Evolutionary conservation across 1,140 invertebrate species (phyloP).

Genomic region (Apolygus lucorum): DNA sequence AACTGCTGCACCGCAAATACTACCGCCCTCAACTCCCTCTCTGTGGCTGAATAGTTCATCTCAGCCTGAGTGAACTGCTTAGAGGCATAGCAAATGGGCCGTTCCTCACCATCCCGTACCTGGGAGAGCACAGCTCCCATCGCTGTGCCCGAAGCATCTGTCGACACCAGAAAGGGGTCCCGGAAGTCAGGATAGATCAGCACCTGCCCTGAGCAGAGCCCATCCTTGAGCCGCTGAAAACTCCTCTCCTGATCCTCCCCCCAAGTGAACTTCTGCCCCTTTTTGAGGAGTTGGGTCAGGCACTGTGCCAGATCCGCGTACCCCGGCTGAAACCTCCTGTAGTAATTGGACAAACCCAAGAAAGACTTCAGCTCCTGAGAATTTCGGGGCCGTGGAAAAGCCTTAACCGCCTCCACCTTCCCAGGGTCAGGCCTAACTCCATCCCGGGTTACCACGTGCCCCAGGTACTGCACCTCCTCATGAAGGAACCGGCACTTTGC

Average conservation of each 20-base stretch:
- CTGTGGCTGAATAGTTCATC: too few relatives aligned
- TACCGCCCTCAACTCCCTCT: slow-evolving; percentile 46
- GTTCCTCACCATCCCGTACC: too few relatives aligned
- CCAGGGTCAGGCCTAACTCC: slow-evolving; percentile 36
- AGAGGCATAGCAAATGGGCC: too few relatives aligned
- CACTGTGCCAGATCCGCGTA: slow-evolving; percentile 36
- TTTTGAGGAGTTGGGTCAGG: slow-evolving; percentile 31
- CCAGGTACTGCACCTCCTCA: too few relatives aligned
- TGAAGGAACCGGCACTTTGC: too few relatives aligned
- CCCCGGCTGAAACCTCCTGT: too few relatives aligned
- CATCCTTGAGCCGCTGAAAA: slow-evolving; percentile 21
- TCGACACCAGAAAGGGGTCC: slow-evolving; percentile 36
- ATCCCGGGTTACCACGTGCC: slow-evolving; percentile 35
- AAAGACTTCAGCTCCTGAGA: too few relatives aligned
- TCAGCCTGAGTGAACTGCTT: slow-evolving; percentile 35
- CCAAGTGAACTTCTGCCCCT: slow-evolving; percentile 17
- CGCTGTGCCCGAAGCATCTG: too few relatives aligned
- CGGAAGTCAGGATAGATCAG: slow-evolving; percentile 35
- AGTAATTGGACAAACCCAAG: too few relatives aligned
- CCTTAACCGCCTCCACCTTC: slow-evolving; percentile 38
- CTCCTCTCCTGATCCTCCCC: background rate
- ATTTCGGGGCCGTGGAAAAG: slow-evolving; percentile 36
- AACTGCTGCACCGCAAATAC: slow-evolving; percentile 43
- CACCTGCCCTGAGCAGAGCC: background rate
- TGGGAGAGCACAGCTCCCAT: too few relatives aligned